A percentile compares a stretch with the other conserved stretches of the same genome.
phyloP scores from a whole-genome alignment of 2,888 invertebrate species.

The Zygaena filipendulae region DNA sequence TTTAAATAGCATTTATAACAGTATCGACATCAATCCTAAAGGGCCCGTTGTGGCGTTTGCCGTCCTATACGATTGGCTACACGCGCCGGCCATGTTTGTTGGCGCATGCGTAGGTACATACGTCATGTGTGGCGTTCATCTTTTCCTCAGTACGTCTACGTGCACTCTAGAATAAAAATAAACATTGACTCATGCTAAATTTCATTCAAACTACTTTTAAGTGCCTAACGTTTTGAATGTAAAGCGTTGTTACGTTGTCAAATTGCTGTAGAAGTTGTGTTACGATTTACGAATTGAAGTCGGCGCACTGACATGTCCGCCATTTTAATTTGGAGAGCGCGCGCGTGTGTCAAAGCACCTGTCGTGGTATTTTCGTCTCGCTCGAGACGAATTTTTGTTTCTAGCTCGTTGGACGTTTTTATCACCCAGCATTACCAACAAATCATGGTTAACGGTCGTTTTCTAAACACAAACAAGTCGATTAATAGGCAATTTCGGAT shows the following conservation, averaged over 20 bases:
- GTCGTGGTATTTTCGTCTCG: conserved; percentile 42
- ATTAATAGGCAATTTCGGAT: conserved; percentile 57
- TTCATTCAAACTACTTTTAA: conserved; percentile 33
- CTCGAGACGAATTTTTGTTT: conserved; percentile 42
- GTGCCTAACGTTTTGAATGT: conserved; percentile 23
- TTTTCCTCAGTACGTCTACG: conserved; percentile 7
- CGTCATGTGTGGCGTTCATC: conserved; percentile 32
- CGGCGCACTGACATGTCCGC: conserved; percentile 33
- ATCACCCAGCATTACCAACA: conserved; percentile 49
- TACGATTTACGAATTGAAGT: conserved; percentile 45
- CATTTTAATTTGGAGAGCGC: conserved; percentile 39
- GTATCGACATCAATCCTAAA: conserved; percentile 51
- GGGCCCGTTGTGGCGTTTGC: conserved; percentile 36
- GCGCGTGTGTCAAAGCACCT: conserved; percentile 31
- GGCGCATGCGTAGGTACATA: conserved; percentile 52
- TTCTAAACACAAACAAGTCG: conserved; percentile 58
- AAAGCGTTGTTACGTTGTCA: conserved; percentile 33
- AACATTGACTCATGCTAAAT: conserved; percentile 25
- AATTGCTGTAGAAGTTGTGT: conserved; percentile 34
- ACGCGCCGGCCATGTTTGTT: conserved; percentile 54
- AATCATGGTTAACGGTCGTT: conserved; percentile 54
- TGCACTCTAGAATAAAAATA: conserved; percentile 19
- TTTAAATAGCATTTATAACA: conserved; percentile 43
- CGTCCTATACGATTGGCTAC: conserved; percentile 43
- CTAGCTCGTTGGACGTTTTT: conserved; percentile 46